phyloP scores from a whole-genome alignment of 2,888 invertebrate species.

The Troides helena region DNA sequence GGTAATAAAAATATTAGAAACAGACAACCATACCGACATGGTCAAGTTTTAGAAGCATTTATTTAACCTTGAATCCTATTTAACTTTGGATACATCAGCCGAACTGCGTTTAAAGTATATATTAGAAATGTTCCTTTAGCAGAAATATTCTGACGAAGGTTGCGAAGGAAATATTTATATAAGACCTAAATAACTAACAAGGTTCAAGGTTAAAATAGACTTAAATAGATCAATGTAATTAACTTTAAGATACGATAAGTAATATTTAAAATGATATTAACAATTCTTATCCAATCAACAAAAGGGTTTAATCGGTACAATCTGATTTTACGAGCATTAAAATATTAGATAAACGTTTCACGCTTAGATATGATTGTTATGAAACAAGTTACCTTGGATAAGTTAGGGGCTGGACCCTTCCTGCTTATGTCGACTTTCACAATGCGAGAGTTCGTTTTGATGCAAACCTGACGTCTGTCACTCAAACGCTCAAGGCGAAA shows the following conservation, averaged over 20 bases:
- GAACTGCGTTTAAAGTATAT: no score
- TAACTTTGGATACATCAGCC: no score
- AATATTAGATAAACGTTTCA: slow-evolving; percentile 26
- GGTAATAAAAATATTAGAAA: slow-evolving; percentile 30
- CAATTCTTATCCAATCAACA: background rate
- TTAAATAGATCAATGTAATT: no score
- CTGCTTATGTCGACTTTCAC: slow-evolving; percentile 8
- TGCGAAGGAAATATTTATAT: no score
- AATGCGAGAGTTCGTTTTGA: slow-evolving; percentile 18
- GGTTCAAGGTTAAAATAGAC: no score
- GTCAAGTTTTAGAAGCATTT: background rate
- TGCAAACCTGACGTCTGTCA: slow-evolving; percentile 22
- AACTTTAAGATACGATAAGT: no score
- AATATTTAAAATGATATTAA: background rate
- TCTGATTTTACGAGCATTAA: slow-evolving; percentile 39
- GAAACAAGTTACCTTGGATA: slow-evolving; percentile 1
- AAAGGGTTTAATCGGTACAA: slow-evolving; percentile 3
- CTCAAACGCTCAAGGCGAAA: slow-evolving; percentile 8
- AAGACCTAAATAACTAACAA: background rate
- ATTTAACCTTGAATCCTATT: background rate
- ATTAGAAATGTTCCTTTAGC: no score
- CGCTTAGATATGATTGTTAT: slow-evolving; percentile 10
- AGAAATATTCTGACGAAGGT: no score
- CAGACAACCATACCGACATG: slow-evolving; percentile 24
- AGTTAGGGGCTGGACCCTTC: slow-evolving; percentile 9